Conservation (phyloP, 2,888 invertebrate species). For the Synergus gifuensis region DNA sequence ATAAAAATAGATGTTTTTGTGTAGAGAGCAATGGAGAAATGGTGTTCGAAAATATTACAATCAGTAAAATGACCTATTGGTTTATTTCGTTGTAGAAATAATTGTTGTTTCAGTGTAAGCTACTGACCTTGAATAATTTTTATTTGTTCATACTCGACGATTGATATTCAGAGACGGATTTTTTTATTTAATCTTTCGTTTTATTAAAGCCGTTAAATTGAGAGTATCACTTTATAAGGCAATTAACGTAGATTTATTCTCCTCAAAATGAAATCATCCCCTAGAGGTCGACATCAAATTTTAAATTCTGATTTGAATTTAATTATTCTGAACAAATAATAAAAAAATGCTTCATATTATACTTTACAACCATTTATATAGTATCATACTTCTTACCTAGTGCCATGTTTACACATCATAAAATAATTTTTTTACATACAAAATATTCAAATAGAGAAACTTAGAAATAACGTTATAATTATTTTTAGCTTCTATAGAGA, state of each 20-base stretch:
- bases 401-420: not conserved
- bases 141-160: not conserved
- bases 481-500: slow-evolving; percentile 12
- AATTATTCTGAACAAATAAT: not conserved
- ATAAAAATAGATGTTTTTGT: slow-evolving; percentile 15
- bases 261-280: not conserved
- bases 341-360: no score
- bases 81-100: slow-evolving; percentile 36
- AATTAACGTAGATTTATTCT: slow-evolving; percentile 10
- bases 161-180: not conserved
- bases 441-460: not conserved
- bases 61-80: slow-evolving; percentile 21
- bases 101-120: not conserved
- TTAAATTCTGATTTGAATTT: not conserved
- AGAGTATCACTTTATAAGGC: slow-evolving; percentile 13
- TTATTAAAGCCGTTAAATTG: slow-evolving; percentile 19
- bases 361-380: no score
- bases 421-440: not conserved
- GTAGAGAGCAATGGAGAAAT: not conserved
- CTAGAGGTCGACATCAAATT: not conserved
- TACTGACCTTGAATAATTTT: not conserved
- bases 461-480: slow-evolving; percentile 2
- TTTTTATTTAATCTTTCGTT: not conserved
- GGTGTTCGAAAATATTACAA: slow-evolving; percentile 12
- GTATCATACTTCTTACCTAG: no score